phyloP scores from a whole-genome alignment of 2,797 vertebrate genomes.

The Microtus agrestis region DNA sequence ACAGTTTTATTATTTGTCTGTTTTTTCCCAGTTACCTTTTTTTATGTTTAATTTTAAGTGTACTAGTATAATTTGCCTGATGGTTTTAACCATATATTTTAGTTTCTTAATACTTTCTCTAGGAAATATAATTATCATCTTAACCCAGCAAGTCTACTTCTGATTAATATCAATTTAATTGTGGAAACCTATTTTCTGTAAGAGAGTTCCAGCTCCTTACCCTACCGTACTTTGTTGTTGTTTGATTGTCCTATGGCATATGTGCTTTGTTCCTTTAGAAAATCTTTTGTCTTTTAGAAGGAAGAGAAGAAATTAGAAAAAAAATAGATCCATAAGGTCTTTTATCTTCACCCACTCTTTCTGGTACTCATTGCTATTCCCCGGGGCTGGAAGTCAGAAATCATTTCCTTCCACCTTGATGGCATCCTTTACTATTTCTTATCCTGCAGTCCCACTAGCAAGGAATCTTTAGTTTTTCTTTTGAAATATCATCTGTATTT shows the following conservation, averaged over 20 bases:
- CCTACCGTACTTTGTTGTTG: not conserved
- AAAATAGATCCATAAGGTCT: not conserved
- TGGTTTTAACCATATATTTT: not conserved
- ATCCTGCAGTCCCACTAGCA: not conserved
- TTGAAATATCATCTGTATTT: not conserved
- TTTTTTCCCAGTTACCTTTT: not conserved
- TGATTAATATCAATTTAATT: not conserved
- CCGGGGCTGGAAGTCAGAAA: not conserved
- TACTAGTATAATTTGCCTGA: not conserved
- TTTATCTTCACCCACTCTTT: not conserved
- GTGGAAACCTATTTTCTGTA: not conserved
- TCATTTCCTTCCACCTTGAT: not conserved
- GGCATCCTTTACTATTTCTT: not conserved
- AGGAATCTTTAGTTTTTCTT: not conserved
- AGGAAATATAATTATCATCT: not conserved
- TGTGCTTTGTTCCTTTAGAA: constrained; percentile 10
- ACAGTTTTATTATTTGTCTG: not conserved
- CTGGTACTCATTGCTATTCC: not conserved
- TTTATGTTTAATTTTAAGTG: not conserved
- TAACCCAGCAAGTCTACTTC: not conserved
- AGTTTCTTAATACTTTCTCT: not conserved
- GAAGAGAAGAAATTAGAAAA: not conserved
- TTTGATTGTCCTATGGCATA: not conserved
- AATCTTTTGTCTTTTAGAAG: not conserved
- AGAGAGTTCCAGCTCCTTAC: not conserved